Conservation (phyloP, 2,113 vertebrate genomes). For the Ciconia boyciana region DNA sequence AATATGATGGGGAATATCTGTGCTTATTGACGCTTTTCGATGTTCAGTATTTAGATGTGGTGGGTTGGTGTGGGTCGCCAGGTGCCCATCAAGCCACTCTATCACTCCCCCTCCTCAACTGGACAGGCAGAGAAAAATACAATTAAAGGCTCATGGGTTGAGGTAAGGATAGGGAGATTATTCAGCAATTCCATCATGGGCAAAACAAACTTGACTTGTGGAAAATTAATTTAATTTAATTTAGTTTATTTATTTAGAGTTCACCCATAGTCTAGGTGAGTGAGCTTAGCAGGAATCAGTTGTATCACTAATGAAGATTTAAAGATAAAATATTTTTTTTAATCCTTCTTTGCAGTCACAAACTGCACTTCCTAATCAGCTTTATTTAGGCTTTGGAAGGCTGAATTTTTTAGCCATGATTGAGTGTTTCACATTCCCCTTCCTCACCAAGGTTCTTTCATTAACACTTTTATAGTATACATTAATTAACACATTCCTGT, state of each 20-base stretch:
- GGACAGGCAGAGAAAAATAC: background rate
- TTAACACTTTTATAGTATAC: background rate
- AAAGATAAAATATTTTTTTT: background rate
- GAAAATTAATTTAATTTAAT: background rate
- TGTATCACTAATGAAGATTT: background rate
- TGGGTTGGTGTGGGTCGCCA: background rate
- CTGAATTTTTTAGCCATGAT: background rate
- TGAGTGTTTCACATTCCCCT: background rate
- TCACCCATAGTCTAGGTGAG: background rate
- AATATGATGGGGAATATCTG: background rate
- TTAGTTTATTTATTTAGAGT: background rate
- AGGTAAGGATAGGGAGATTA: background rate
- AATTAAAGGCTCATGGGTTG: rapidly evolving
- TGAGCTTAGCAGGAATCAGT: background rate
- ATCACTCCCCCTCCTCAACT: background rate
- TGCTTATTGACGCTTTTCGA: background rate
- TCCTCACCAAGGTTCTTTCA: background rate
- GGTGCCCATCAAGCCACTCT: background rate
- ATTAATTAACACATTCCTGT: background rate
- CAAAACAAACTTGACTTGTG: background rate
- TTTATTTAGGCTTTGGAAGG: background rate
- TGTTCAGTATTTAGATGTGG: background rate
- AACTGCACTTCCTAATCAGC: background rate
- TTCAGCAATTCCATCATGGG: background rate
- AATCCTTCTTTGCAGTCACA: background rate